Percentiles rank a stretch among this genome's conserved stretches.
These are phyloP conservation scores for Emydocephalus ijimae DNA, from an alignment of 2,113 vertebrate genomes.

Conservation along the genomic window DNA sequence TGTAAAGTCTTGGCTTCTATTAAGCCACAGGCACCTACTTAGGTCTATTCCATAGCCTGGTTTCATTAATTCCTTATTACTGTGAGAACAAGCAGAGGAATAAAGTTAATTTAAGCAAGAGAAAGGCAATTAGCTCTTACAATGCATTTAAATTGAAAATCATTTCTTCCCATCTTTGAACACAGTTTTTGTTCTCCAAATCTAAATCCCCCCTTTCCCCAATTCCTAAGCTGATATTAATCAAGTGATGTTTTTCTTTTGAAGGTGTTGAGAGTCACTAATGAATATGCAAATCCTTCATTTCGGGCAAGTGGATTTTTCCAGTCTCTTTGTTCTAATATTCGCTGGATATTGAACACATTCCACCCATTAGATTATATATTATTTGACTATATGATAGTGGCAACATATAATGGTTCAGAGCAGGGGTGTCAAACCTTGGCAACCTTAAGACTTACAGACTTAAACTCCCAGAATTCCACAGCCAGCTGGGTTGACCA, in stretches of 20 bases:
- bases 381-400: constrained; percentile 1
- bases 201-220: constrained; percentile 19
- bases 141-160: constrained; percentile 47
- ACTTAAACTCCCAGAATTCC: background rate
- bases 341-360: background rate
- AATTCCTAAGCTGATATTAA: constrained; percentile 29
- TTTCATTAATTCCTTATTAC: constrained; percentile 19
- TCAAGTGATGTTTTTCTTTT: constrained; percentile 19
- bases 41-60: background rate
- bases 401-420: background rate
- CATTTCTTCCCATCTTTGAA: constrained; percentile 38
- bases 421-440: background rate
- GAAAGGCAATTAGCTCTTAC: constrained; percentile 19
- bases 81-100: background rate
- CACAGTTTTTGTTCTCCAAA: constrained; percentile 4
- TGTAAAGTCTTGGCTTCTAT: background rate
- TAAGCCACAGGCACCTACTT: background rate
- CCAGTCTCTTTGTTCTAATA: background rate
- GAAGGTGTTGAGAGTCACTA: constrained; percentile 16
- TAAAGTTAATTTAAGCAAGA: constrained; percentile 13
- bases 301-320: constrained; percentile 28
- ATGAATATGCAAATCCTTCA: background rate
- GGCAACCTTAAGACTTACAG: background rate
- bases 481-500: too few species aligned
- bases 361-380: background rate